Conservation (phyloP, 2,113 vertebrate species). For the Diphyllodes magnificus region DNA sequence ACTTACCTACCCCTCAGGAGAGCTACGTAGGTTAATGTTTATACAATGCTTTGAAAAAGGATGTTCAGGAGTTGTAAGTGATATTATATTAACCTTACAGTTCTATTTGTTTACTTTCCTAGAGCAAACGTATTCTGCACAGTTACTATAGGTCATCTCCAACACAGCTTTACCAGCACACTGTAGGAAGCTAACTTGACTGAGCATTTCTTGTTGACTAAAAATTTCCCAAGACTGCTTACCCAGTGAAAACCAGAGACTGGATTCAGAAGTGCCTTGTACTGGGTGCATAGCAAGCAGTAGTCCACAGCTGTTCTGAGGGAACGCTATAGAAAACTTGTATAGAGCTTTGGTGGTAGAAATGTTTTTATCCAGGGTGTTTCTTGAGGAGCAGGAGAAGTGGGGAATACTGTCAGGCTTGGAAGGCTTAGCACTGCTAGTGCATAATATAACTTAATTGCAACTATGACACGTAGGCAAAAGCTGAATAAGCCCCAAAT, state of each 20-base stretch:
- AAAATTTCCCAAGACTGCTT: neutral
- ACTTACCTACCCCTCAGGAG: slow-evolving; percentile 10
- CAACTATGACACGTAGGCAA: neutral
- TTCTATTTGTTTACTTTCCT: slow-evolving; percentile 41
- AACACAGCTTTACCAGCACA: neutral
- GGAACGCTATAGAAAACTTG: neutral
- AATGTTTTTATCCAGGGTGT: neutral
- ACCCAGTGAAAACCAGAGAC: neutral
- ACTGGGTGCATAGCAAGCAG: neutral
- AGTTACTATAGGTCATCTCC: neutral
- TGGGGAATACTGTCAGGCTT: neutral
- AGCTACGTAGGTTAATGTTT: slow-evolving; percentile 21
- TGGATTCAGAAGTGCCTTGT: neutral
- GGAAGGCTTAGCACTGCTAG: neutral
- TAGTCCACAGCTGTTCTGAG: neutral
- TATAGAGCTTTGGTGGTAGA: neutral
- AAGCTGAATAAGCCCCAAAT: slow-evolving; percentile 9
- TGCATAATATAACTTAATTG: neutral
- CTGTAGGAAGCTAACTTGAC: neutral
- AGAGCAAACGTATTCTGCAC: neutral
- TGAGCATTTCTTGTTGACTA: neutral
- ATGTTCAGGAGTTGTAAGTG: neutral
- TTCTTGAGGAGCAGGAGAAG: neutral
- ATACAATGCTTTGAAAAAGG: neutral
- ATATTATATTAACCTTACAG: neutral